Evolutionary conservation across 2,797 vertebrate species (phyloP).

Genomic region (Cyprinodon diabolis): DNA sequence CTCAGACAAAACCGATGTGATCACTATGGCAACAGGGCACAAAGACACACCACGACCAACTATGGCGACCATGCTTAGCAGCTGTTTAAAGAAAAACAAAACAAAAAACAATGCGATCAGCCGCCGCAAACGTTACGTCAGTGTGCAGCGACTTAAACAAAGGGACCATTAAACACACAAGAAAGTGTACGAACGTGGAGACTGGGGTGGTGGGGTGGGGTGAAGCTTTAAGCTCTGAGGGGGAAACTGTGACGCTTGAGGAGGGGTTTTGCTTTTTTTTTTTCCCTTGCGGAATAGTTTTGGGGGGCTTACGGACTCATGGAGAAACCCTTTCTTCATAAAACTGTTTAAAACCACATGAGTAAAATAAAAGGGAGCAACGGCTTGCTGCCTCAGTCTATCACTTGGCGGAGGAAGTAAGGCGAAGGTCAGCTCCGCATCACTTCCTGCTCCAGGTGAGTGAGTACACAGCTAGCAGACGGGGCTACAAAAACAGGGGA

Average conservation of each 20-base stretch:
- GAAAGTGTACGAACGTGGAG: conserved; percentile 49
- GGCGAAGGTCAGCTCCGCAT: conserved; percentile 4
- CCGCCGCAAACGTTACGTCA: conserved; percentile 43
- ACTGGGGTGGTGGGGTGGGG: conserved; percentile 26
- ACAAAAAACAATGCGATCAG: conserved; percentile 53
- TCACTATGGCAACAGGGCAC: conserved; percentile 48
- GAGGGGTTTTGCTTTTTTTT: conserved; percentile 46
- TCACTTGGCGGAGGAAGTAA: conserved; percentile 53
- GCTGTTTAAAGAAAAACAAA: conserved; percentile 36
- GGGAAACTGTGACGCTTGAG: conserved; percentile 38
- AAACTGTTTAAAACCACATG: conserved; percentile 75
- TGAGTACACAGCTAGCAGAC: conserved; percentile 48
- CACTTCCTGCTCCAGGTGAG: conserved; percentile 59
- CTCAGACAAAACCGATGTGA: conserved; percentile 38
- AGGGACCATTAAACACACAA: conserved; percentile 51
- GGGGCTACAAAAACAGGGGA: conserved; percentile 80
- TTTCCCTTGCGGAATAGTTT: conserved; percentile 17
- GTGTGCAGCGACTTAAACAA: conserved; percentile 59
- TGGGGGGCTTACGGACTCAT: conserved; percentile 63
- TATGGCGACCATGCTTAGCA: conserved; percentile 40
- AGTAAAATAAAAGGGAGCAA: conserved; percentile 71
- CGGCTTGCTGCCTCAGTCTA: conserved; percentile 50
- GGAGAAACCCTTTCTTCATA: conserved; percentile 70
- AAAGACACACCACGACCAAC: conserved; percentile 34
- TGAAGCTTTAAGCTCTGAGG: conserved; percentile 55